A percentile compares a stretch with the other conserved stretches of the same genome.
phyloP scores from a whole-genome alignment of 2,888 invertebrate species.

The Tipula lateralis region DNA sequence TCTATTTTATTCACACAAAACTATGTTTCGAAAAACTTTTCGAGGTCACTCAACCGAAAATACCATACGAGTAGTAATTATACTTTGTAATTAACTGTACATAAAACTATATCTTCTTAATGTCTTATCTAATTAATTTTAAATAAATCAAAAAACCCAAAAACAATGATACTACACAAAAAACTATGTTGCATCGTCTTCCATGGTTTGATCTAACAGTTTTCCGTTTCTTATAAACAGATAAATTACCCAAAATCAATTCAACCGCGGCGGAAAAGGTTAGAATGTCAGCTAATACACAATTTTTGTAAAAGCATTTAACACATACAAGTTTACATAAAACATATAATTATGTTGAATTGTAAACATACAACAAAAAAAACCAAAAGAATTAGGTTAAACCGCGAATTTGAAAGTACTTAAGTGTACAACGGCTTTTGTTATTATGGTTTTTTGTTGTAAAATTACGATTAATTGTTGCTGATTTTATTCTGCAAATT shows the following conservation, averaged over 20 bases:
- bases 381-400: neutral
- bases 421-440: neutral
- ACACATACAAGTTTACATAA: neutral
- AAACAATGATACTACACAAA: neutral
- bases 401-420: neutral
- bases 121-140: slow-evolving; percentile 19
- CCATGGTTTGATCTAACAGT: neutral
- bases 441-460: neutral
- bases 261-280: neutral
- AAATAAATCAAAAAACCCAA: neutral
- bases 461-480: neutral
- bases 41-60: neutral
- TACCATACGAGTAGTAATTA: neutral
- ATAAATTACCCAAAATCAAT: neutral
- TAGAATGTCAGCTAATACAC: neutral
- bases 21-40: neutral
- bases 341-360: neutral
- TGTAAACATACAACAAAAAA: neutral
- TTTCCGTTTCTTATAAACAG: neutral
- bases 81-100: neutral
- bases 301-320: neutral
- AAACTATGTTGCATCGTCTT: neutral
- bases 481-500: neutral
- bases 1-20: neutral
- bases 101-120: neutral